phyloP scores from a whole-genome alignment of 2,113 vertebrate genomes.

The Pitta sordida region DNA sequence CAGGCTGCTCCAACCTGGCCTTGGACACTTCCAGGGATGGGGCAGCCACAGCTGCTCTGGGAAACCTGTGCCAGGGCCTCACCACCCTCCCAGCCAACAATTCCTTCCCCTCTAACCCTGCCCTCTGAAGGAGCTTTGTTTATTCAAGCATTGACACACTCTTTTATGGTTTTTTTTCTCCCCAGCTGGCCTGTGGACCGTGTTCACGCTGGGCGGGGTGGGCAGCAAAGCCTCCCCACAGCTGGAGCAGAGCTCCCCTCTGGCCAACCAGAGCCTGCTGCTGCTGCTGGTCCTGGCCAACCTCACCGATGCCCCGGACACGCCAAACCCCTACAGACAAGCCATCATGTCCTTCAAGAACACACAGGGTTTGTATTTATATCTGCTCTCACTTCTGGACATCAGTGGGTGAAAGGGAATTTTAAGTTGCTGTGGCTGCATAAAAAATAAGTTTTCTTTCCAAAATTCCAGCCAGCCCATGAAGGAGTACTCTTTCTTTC shows the following conservation, averaged over 20 bases:
- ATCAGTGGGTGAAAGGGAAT: neutral
- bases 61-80: rapidly evolving
- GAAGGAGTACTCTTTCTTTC: neutral
- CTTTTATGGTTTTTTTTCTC: neutral
- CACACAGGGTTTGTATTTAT: conserved; percentile 90
- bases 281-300: conserved; percentile 92
- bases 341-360: conserved; percentile 94
- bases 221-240: conserved; percentile 75
- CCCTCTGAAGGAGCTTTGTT: neutral
- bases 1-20: rapidly evolving
- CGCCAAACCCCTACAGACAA: conserved; percentile 91
- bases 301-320: conserved; percentile 86
- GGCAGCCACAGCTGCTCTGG: neutral
- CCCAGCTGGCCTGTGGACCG: conserved; percentile 93
- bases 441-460: neutral
- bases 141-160: neutral
- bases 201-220: conserved; percentile 89
- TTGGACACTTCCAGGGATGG: neutral
- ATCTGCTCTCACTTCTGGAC: neutral
- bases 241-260: conserved; percentile 86
- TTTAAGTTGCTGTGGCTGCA: neutral
- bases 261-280: conserved; percentile 94
- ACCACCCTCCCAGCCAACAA: rapidly evolving
- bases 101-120: neutral
- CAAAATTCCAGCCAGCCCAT: neutral